Conservation (phyloP, 2,797 vertebrate genomes). For the Coregonus suidteri region DNA sequence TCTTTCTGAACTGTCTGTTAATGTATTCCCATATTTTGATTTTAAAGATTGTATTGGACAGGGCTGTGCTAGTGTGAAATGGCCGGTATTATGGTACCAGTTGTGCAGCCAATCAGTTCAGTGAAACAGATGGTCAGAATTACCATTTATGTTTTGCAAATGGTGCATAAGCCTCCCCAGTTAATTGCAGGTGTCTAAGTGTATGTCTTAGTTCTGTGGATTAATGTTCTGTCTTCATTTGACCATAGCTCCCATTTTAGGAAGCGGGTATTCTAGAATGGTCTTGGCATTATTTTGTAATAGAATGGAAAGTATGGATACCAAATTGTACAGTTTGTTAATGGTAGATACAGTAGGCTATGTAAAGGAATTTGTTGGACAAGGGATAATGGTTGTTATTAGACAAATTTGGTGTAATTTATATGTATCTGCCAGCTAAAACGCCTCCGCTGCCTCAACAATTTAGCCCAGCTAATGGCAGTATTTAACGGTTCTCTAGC, state of each 20-base stretch:
- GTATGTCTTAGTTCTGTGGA: neutral
- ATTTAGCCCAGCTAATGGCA: constrained; percentile 15
- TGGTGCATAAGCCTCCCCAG: constrained; percentile 44
- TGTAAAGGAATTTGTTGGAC: neutral
- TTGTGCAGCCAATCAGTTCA: constrained; percentile 34
- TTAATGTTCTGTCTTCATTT: neutral
- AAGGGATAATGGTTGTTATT: neutral
- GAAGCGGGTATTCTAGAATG: neutral
- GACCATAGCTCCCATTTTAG: neutral
- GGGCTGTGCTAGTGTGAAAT: neutral
- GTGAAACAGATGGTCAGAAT: constrained; percentile 45
- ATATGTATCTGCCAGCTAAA: neutral
- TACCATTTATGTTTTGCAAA: constrained; percentile 52
- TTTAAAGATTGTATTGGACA: constrained; percentile 28
- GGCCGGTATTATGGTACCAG: neutral
- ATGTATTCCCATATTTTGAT: too few relatives aligned
- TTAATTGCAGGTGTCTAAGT: constrained; percentile 28
- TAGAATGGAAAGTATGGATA: neutral
- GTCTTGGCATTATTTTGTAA: neutral
- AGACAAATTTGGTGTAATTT: neutral
- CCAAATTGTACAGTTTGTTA: neutral
- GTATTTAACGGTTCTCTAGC: constrained; percentile 8
- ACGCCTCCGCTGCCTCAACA: neutral
- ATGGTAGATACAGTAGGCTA: neutral
- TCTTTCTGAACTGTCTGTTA: too few relatives aligned